Evolutionary conservation across 2,888 invertebrate genomes (phyloP).

Genomic region (Leptinotarsa juncta): DNA sequence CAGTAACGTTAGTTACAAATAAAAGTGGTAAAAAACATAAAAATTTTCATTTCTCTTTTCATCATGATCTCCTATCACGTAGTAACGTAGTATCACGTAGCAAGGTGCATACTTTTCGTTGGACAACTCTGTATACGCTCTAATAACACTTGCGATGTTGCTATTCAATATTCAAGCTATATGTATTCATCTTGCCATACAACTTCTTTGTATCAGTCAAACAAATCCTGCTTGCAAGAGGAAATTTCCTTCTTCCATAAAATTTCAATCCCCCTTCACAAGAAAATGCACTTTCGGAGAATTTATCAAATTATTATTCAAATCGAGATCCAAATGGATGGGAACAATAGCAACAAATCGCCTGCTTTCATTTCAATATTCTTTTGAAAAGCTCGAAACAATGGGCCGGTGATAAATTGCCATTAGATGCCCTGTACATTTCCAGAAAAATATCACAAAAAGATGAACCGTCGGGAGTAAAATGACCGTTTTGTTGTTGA

Average conservation of each 20-base stretch:
- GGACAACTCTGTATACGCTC: not conserved
- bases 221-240: not conserved
- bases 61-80: too few relatives aligned
- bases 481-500: not conserved
- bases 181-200: not conserved
- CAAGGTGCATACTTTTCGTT: too few relatives aligned
- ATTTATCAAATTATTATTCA: not conserved
- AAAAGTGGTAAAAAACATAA: too few relatives aligned
- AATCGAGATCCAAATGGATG: not conserved
- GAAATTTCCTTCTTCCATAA: not conserved
- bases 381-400: not conserved
- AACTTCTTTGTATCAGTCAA: not conserved
- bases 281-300: not conserved
- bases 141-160: not conserved
- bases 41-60: too few relatives aligned
- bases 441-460: not conserved
- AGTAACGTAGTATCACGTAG: too few relatives aligned
- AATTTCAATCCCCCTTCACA: not conserved
- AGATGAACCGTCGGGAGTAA: not conserved
- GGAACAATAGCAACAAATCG: conserved; percentile 4
- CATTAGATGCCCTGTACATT: not conserved
- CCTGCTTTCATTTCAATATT: not conserved
- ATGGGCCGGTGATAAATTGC: not conserved
- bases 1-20: too few relatives aligned
- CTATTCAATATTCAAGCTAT: not conserved